Conservation (phyloP, 2,113 vertebrate genomes). For the Mustela lutreola region DNA sequence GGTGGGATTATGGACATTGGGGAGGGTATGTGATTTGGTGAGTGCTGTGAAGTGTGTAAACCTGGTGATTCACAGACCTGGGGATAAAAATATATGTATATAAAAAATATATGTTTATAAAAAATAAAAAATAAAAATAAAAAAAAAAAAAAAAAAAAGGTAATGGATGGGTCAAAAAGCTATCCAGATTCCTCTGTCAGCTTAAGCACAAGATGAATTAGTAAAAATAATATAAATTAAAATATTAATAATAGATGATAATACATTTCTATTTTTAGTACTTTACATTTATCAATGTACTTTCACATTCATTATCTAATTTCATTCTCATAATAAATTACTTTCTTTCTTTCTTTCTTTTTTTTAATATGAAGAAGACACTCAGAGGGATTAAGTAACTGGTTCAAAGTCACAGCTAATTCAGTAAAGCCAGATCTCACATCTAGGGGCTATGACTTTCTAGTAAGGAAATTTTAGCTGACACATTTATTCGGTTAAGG, state of each 20-base stretch:
- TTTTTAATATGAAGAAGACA: not conserved
- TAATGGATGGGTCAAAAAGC: not conserved
- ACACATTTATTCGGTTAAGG: not conserved
- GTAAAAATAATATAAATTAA: slow-evolving; percentile 5
- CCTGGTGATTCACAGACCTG: too few relatives aligned
- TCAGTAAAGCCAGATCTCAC: not conserved
- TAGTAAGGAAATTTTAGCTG: not conserved
- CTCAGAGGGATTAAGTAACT: not conserved
- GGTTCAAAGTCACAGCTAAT: not conserved
- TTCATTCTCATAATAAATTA: not conserved
- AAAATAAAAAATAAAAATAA: too few relatives aligned
- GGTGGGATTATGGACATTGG: too few relatives aligned
- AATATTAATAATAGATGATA: not conserved
- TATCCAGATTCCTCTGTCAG: not conserved
- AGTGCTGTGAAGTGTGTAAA: too few relatives aligned
- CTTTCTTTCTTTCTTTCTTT: not conserved
- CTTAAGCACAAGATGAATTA: not conserved
- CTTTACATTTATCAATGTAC: not conserved
- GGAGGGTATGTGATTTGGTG: too few relatives aligned
- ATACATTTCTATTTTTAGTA: not conserved
- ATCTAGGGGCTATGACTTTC: not conserved
- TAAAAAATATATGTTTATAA: too few relatives aligned
- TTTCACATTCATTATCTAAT: not conserved
- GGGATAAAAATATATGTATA: too few relatives aligned
- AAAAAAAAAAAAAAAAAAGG: too few relatives aligned